Conservation (phyloP, 2,797 vertebrate genomes). For the Anabas testudineus region DNA sequence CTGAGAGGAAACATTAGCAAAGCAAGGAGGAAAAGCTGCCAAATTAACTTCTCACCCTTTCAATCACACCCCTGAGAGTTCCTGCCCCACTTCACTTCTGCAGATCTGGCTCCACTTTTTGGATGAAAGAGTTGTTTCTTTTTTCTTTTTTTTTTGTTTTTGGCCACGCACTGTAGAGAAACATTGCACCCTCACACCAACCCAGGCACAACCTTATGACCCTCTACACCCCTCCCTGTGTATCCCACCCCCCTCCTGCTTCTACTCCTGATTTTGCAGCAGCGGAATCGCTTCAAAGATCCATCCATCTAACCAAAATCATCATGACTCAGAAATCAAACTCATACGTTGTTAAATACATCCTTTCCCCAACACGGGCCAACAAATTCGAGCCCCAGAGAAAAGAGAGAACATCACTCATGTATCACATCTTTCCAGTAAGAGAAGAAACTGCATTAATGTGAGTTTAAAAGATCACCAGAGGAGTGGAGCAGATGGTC, state of each 20-base stretch:
- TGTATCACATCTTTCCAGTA: constrained; percentile 56
- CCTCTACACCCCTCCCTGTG: constrained; percentile 36
- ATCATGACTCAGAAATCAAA: constrained; percentile 52
- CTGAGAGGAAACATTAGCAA: constrained; percentile 96
- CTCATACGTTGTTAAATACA: constrained; percentile 59
- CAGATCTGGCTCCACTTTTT: constrained; percentile 88
- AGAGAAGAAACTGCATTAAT: constrained; percentile 57
- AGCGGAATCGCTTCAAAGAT: constrained; percentile 41
- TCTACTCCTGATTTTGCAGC: constrained; percentile 30
- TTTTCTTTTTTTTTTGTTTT: constrained; percentile 32
- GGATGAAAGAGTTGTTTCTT: constrained; percentile 57
- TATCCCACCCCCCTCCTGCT: constrained; percentile 17
- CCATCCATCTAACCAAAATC: constrained; percentile 41
- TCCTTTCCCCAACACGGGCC: constrained; percentile 50
- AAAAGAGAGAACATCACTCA: constrained; percentile 37
- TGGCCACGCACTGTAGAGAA: constrained; percentile 76
- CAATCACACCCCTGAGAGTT: constrained; percentile 99
- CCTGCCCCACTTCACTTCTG: constrained; percentile 91
- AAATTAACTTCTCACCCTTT: constrained; percentile 99
- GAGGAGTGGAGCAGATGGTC: constrained; percentile 74
- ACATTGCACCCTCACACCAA: constrained; percentile 69
- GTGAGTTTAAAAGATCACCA: constrained; percentile 72
- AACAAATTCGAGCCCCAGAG: constrained; percentile 53
- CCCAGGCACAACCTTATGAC: constrained; percentile 49
- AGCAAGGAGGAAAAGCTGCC: constrained; percentile 98